phyloP scores from a whole-genome alignment of 2,113 vertebrate genomes.

The Podiceps cristatus region DNA sequence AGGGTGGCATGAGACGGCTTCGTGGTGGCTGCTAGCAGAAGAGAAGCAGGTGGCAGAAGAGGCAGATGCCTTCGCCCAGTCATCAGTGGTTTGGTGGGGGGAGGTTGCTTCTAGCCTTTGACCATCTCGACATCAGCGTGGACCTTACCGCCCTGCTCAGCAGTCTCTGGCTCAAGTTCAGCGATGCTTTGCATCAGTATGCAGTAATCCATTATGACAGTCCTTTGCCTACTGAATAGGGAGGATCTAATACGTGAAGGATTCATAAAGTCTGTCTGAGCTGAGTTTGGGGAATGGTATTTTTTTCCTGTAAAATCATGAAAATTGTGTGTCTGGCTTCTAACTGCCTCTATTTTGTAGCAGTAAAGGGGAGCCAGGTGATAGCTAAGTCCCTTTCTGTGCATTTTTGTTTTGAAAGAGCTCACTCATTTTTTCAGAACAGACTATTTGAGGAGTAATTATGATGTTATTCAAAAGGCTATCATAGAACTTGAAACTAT shows the following conservation, averaged over 20 bases:
- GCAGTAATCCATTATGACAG: no score
- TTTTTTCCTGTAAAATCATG: no score
- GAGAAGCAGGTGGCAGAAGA: not conserved
- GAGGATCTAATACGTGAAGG: no score
- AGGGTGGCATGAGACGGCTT: not conserved
- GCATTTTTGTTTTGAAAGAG: not conserved
- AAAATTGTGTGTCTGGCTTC: no score
- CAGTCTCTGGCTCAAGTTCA: not conserved
- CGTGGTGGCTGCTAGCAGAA: not conserved
- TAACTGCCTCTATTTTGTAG: no score
- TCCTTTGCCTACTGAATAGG: no score
- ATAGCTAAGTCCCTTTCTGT: not conserved
- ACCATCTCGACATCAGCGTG: not conserved
- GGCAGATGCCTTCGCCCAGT: not conserved
- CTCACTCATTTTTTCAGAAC: not conserved
- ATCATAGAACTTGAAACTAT: not conserved
- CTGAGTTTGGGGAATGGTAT: no score
- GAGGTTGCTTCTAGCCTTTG: not conserved
- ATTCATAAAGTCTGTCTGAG: no score
- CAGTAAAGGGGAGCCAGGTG: no score
- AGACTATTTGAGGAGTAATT: not conserved
- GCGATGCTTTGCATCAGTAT: no score
- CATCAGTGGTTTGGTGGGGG: no score
- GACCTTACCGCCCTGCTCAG: rapidly evolving
- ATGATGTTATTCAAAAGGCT: not conserved